phyloP scores from a whole-genome alignment of 2,888 invertebrate genomes.

The Patella caerulea region DNA sequence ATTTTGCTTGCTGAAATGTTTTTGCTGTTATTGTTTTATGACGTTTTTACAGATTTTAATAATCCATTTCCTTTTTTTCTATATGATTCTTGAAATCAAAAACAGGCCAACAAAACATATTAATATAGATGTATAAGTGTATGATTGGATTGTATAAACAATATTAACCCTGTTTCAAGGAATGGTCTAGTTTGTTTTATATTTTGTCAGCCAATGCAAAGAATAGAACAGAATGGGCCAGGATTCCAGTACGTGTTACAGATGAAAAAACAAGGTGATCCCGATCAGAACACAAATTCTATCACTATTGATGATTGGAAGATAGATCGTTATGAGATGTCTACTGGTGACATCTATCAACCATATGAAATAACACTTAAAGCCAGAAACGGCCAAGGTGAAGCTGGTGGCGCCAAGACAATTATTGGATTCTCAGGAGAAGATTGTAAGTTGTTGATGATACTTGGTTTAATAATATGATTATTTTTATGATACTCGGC shows the following conservation, averaged over 20 bases:
- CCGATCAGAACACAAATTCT: slow-evolving; percentile 75
- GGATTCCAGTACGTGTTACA: slow-evolving; percentile 91
- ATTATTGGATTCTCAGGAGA: slow-evolving; percentile 94
- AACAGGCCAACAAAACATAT: too few relatives aligned
- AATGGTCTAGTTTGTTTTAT: not conserved
- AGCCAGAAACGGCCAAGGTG: slow-evolving; percentile 91
- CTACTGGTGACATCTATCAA: slow-evolving; percentile 80
- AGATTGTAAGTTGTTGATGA: slow-evolving; percentile 53
- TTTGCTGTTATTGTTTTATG: too few relatives aligned
- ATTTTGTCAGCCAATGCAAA: slow-evolving; percentile 85
- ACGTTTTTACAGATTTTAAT: too few relatives aligned
- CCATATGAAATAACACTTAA: slow-evolving; percentile 91
- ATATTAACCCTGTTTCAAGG: too few relatives aligned
- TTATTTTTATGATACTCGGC: too few relatives aligned
- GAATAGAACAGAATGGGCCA: slow-evolving; percentile 96
- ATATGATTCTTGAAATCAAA: too few relatives aligned
- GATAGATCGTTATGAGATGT: slow-evolving; percentile 24
- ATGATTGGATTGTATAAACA: too few relatives aligned
- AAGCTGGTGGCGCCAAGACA: slow-evolving; percentile 85
- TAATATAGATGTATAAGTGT: too few relatives aligned
- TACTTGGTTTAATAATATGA: not conserved
- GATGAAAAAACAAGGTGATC: slow-evolving; percentile 83
- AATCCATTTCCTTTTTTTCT: not conserved
- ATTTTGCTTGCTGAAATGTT: too few relatives aligned
- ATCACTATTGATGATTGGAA: slow-evolving; percentile 78